Base-by-base conservation (phyloP, 2,113 vertebrate genomes). In the Talpa occidentalis region DNA sequence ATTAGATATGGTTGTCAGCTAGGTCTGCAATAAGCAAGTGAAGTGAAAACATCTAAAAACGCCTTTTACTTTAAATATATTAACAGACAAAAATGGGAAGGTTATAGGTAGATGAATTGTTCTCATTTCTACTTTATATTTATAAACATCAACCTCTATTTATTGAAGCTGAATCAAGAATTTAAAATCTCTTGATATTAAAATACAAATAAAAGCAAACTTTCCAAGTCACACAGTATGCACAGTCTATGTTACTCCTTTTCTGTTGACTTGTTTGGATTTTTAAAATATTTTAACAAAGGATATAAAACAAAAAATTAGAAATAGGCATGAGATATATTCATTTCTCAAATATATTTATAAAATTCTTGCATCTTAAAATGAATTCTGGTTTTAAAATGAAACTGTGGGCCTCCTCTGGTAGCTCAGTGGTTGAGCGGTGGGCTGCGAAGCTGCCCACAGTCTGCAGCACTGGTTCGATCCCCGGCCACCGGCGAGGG, bases 161-260 rank as follows among this genome's bases (percentile, higher is more conserved):
- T 56, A 54, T 42, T 80, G 78, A 79, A 93, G 17, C 10, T 49
- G 56, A 95, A 79, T 76, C 47, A 28, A 14, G n/a, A 90, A 60
- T 67, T 88, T 35, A 49, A 82, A 56, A 91, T 87, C 28, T 56
- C 73, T 91, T 70, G 74, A 91, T 17, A 30, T 22, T 73, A 40
- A 15, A 72, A 74, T 47, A 79, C 94, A 95, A 96, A 94, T 89
- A 87, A 95, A 86, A 89, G 59, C 10, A 42, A 93, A 85, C 9
- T 74, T 82, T 49, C 84, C 28, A 96, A 93, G 59, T 32, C 28
- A 37, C 21, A 49, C 5, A 44, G 3, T 44, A 3, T 77, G 10
- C 56, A 2, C 26, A 95, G 26, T 44, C 44, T 74, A 49, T 37
- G 30, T 28, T 90, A n/a, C 19, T 80, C 14, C 37, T 72, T 95